Conservation (phyloP, 2,797 vertebrate genomes). For the Acropternis orthonyx region DNA sequence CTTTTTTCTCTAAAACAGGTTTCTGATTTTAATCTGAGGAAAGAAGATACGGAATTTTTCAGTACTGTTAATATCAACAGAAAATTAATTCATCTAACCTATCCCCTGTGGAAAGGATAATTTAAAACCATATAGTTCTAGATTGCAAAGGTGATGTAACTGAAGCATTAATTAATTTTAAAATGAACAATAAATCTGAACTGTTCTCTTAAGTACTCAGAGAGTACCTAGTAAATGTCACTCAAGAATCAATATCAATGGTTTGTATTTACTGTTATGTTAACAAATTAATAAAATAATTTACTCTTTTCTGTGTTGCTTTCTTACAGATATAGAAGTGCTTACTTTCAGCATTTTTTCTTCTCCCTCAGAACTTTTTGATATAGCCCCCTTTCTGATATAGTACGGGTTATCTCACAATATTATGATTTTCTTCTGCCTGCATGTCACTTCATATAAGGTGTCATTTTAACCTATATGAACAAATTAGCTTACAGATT, state of each 20-base stretch:
- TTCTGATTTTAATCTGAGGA: constrained; percentile 47
- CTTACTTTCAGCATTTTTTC: not conserved
- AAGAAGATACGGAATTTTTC: constrained; percentile 30
- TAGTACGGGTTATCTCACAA: not conserved
- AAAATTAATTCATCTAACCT: constrained; percentile 44
- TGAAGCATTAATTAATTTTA: not conserved
- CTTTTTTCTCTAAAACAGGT: constrained; percentile 33
- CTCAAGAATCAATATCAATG: not conserved
- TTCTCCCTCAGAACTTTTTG: not conserved
- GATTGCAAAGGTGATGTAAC: not conserved
- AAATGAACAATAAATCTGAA: not conserved
- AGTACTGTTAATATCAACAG: constrained; percentile 3
- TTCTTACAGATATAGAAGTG: not conserved
- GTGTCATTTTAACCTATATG: not conserved
- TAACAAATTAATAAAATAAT: constrained; percentile 12
- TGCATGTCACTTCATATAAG: not conserved
- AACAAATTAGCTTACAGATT: not conserved
- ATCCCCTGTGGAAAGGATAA: constrained; percentile 25
- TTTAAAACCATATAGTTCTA: not conserved
- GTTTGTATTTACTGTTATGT: not conserved
- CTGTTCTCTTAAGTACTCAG: not conserved
- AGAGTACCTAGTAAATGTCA: not conserved
- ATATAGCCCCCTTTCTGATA: not conserved
- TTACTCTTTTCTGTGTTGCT: not conserved
- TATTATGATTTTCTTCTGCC: not conserved